Evolutionary conservation across 1,140 invertebrate genomes (phyloP), one percentile per base, ranked within the genome.

Genomic region (Philopotamus ludificatus): DNA sequence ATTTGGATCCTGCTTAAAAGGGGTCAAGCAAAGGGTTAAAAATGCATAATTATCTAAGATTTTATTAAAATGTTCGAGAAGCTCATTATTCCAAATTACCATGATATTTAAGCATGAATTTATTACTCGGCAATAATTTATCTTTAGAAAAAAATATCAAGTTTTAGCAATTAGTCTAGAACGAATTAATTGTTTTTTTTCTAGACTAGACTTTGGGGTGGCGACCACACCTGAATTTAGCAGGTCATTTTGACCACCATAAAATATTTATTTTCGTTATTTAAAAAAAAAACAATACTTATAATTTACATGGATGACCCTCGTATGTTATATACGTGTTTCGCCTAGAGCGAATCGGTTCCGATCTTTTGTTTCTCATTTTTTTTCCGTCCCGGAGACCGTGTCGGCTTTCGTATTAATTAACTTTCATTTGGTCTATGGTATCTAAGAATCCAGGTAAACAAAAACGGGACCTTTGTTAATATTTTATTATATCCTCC

Each of bases 391-490:
- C 25, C 12, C 12, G n/a, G n/a, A n/a, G n/a, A n/a, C n/a, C n/a
- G n/a, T n/a, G n/a, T n/a, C n/a, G n/a, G n/a, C n/a, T n/a, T 34
- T 41, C 22, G 41, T 54, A 49, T 67, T 67, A 63, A 63, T 67
- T 67, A 67, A 57, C 59, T 67, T 67, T 67, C 49, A 20, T 54
- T 42, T 9, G 34, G 44, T 44, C 44, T 39, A 51, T n/a, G n/a
- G 42, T 16, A 34, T 2, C 44, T 18, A 20, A 53, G 28, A 21
- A 63, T 53, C 39, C 39, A 41, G 26, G 53, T 39, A 55, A 55
- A 55, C 53, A 55, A 55, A 34, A 34, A 23, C 3, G 53, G 15
- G 25, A 3, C 26, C 15, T 25, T 39, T 23, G 3, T 23, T 55
- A 12, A 16, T 39, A 34, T 3, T 26, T 55, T 55, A 55, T 55